phyloP scores from a whole-genome alignment of 2,888 invertebrate species.

The Epirrita christyi region DNA sequence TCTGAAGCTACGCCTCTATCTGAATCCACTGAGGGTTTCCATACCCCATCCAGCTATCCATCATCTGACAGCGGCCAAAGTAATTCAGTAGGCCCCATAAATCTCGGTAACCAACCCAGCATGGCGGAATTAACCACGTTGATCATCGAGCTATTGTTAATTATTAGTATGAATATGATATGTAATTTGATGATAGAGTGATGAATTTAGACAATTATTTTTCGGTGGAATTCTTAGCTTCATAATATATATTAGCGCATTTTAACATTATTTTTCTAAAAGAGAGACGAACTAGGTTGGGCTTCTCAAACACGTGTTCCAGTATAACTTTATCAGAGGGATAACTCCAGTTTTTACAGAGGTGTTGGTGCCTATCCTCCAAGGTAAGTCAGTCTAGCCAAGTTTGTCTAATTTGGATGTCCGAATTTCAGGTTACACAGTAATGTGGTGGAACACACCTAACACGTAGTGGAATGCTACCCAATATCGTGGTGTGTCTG shows the following conservation, averaged over 20 bases:
- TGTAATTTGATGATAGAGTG: slow-evolving; percentile 27
- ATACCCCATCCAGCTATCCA: slow-evolving; percentile 37
- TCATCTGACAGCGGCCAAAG: slow-evolving; percentile 47
- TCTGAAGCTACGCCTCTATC: slow-evolving; percentile 9
- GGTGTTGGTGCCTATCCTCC: no score
- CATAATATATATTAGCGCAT: neutral
- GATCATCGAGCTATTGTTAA: slow-evolving; percentile 39
- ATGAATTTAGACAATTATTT: slow-evolving; percentile 14
- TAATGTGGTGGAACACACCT: no score
- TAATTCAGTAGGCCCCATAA: slow-evolving; percentile 55
- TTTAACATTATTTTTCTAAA: neutral
- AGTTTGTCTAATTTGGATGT: no score
- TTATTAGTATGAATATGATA: slow-evolving; percentile 35
- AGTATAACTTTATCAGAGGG: no score
- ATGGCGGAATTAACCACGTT: slow-evolving; percentile 42
- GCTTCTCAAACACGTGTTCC: no score
- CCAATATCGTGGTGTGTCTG: no score
- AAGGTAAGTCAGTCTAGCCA: no score
- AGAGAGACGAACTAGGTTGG: no score
- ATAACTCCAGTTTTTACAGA: no score
- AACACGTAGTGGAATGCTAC: no score
- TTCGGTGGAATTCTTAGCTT: neutral
- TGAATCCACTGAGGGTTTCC: slow-evolving; percentile 1
- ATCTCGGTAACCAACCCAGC: slow-evolving; percentile 45
- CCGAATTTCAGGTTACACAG: no score